Conservation (phyloP, 2,797 vertebrate genomes). For the Pipistrellus nathusii region DNA sequence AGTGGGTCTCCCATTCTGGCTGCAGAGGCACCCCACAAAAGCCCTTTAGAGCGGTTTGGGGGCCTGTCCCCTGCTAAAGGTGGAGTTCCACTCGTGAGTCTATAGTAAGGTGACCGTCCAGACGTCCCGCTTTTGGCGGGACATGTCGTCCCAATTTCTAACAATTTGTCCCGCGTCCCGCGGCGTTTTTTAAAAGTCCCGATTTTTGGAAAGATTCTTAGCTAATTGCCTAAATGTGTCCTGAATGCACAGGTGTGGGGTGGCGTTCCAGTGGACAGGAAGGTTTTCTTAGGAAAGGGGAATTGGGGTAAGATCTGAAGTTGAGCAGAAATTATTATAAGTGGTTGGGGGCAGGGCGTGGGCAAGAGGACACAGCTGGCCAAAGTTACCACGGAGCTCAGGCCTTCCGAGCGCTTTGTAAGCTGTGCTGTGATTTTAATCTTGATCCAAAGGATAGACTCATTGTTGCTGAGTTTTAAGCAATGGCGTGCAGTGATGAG, state of each 20-base stretch:
- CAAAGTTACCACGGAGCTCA: accelerated
- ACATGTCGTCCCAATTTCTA: too few species aligned
- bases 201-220: too few species aligned
- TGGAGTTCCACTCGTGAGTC: neutral
- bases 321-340: accelerated
- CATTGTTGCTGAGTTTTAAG: neutral
- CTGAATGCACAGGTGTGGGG: neutral
- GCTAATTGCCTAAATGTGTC: accelerated
- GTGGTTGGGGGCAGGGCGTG: neutral
- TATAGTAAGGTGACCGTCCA: too few species aligned
- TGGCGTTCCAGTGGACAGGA: neutral
- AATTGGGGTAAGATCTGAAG: neutral
- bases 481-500: accelerated
- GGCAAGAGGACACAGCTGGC: accelerated
- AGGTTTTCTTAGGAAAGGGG: too few species aligned
- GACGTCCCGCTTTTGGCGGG: too few species aligned
- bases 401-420: neutral
- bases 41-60: accelerated
- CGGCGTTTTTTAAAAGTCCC: too few species aligned
- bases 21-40: neutral
- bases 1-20: neutral
- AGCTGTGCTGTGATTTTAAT: accelerated
- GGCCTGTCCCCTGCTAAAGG: accelerated
- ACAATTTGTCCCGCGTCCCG: too few species aligned
- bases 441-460: neutral